Evolutionary conservation across 2,888 invertebrate genomes (phyloP).

Genomic region (Seira ritae): DNA sequence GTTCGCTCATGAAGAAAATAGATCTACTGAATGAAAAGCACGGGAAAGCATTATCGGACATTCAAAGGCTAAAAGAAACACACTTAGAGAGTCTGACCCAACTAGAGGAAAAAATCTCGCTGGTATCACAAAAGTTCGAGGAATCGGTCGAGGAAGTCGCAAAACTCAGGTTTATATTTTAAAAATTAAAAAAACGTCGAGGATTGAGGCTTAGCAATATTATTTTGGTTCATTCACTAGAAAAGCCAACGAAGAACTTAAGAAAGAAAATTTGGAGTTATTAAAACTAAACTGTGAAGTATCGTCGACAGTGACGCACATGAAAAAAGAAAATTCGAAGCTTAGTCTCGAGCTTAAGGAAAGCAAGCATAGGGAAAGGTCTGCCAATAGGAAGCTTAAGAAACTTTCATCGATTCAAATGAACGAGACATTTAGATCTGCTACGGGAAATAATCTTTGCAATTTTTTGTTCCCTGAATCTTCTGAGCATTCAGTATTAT

Average conservation of each 20-base stretch:
- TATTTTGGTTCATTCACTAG: slow-evolving; percentile 19
- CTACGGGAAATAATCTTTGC: no score
- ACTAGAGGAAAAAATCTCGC: slow-evolving; percentile 49
- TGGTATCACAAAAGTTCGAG: slow-evolving; percentile 53
- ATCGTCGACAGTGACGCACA: background rate
- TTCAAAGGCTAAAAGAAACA: slow-evolving; percentile 35
- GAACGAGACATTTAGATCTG: no score
- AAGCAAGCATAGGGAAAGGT: slow-evolving; percentile 25
- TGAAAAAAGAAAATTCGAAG: slow-evolving; percentile 24
- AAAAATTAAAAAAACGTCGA: no score
- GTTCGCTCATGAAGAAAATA: slow-evolving; percentile 50
- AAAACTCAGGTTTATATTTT: slow-evolving; percentile 30
- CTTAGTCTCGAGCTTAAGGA: background rate
- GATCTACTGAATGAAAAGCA: slow-evolving; percentile 54
- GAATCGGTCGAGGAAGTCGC: slow-evolving; percentile 33
- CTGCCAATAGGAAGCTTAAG: slow-evolving; percentile 13
- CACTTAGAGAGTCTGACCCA: slow-evolving; percentile 33
- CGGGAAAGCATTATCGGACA: slow-evolving; percentile 39
- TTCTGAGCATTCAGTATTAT: no score
- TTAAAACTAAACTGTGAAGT: slow-evolving; percentile 14
- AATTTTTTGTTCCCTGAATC: no score
- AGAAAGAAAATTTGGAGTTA: slow-evolving; percentile 34
- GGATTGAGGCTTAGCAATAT: no score
- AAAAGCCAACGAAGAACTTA: slow-evolving; percentile 30
- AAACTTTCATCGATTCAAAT: background rate